Percentiles rank a stretch among this genome's conserved stretches.
Conservation (phyloP, 2,113 vertebrate species). For the Perca flavescens region DNA sequence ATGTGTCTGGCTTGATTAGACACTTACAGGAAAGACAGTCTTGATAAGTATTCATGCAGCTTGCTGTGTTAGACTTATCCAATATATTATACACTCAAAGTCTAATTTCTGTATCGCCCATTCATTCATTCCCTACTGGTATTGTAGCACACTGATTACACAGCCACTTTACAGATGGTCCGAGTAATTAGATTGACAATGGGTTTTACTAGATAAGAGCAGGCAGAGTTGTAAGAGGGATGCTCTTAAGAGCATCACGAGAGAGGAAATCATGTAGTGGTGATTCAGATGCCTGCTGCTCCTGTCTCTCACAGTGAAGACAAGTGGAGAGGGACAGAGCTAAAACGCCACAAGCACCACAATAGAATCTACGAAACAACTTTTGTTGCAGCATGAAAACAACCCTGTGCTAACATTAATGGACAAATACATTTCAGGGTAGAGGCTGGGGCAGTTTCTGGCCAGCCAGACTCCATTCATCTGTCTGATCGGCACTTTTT, state of each 20-base stretch:
- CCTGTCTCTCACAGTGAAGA: constrained; percentile 34
- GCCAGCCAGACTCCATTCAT: constrained; percentile 69
- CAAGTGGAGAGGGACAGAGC: constrained; percentile 35
- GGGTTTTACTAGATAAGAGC: constrained; percentile 51
- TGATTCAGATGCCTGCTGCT: constrained; percentile 45
- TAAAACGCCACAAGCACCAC: constrained; percentile 15
- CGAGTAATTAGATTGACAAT: constrained; percentile 65
- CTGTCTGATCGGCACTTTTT: constrained; percentile 67
- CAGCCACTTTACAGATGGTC: constrained; percentile 66
- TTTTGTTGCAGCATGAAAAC: constrained; percentile 47
- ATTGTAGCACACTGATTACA: constrained; percentile 33
- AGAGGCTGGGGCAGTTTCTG: constrained; percentile 53
- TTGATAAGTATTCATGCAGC: neutral
- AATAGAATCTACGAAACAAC: constrained; percentile 18
- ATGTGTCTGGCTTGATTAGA: constrained; percentile 26
- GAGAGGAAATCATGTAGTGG: constrained; percentile 49
- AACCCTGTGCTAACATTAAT: constrained; percentile 56
- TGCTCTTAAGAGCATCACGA: constrained; percentile 50
- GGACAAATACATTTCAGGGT: constrained; percentile 55
- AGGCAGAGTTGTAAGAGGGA: constrained; percentile 39
- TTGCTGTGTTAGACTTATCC: constrained; percentile 1
- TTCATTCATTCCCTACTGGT: constrained; percentile 34
- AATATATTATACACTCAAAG: constrained; percentile 13
- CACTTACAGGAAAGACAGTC: constrained; percentile 20
- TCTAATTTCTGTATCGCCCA: constrained; percentile 26